Evolutionary conservation across 2,888 invertebrate species (phyloP), one percentile per base, ranked within the genome.

Genomic region (Pseudanteris insignis): DNA sequence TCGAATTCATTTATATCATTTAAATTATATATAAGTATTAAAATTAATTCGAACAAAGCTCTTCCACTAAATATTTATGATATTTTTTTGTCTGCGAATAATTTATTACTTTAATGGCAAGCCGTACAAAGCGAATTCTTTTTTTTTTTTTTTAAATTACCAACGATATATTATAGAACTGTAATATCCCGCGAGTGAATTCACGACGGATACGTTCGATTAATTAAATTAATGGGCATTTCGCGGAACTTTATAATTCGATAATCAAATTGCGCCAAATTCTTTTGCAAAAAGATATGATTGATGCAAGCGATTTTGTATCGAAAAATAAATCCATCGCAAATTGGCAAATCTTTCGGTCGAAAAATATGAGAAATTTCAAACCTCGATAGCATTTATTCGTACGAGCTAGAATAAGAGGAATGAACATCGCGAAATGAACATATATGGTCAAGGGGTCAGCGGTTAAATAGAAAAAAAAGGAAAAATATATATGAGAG

Each of bases 381-480:
- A 47, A 60, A 60, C 60, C 53, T 60, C 48, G 47, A 50, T 61
- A 61, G 54, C 60, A 61, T 61, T 61, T 61, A 61, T 61, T 73
- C 70, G 71, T 73, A 71, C 69, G 67, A 66, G 65, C 72, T 72
- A 70, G 70, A 74, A 69, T 70, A 72, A 69, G 71, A 72, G 71
- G 70, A 53, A 58, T 60, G 64, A 50, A 54, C 64, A 63, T 37
- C 38, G 51, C 46, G 50, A 63, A 62, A 59, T 54, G 57, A 63
- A 55, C 60, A 44, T 54, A 61, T 54, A 61, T 61, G 60, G 60
- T 61, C 60, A 61, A 61, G 60, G 69, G 69, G 69, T 67, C 69
- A 72, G 69, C 70, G 73, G 70, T 72, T 69, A 71, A 71, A 72
- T 70, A 71, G 72, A 74, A 70, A 72, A 71, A 67, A 73, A 70